Base-by-base conservation (phyloP, 2,888 invertebrate genomes). In the Clostera curtula region DNA sequence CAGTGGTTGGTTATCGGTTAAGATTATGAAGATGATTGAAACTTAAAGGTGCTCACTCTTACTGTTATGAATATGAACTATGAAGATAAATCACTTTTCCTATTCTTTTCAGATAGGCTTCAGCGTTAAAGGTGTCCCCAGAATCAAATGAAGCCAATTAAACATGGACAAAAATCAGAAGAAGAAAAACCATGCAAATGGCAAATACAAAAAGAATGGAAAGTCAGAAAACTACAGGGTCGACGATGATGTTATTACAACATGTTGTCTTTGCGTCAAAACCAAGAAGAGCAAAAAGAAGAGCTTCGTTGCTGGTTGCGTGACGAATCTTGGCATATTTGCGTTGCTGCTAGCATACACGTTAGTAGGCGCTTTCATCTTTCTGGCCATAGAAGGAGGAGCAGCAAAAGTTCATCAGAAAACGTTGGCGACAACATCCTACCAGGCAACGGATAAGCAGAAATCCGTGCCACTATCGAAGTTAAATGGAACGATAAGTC, bases 281-380 rank as follows among this genome's bases (percentile, higher is more conserved):
- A 83, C 84, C 7, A 80, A 75, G 41, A 83, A 72, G 35, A 77
- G 72, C 36, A 77, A 82, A 39, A 82, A 84, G 52, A 84, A 84
- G 37, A 75, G 72, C 32, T 55, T 85, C 1, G 63, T 84, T 9
- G 89, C 92, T 12, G 91, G 92, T 6, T 87, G 93, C 45, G 82
- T 92, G 36, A 93, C 93, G 24, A 94, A 94, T 72, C 75, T 93
- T 36, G 92, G 93, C 24, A 93, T 95, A 48, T 94, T 94, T 63
- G 86, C 90, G 26, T 79, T 94, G 12, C 87, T 95, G 2, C 86
- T 95, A 34, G 92, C 90, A 9, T 95, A 95, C 63, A 93, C 94
- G 1, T 57, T 85, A 27, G 50, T 87, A 40, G 91, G 91, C 31
- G 92, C 93, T 36, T 91, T 94, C 62, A 91, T 94, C 67, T 95